Conservation (phyloP, 1,140 invertebrate species). For the Ceratina calcarata region DNA sequence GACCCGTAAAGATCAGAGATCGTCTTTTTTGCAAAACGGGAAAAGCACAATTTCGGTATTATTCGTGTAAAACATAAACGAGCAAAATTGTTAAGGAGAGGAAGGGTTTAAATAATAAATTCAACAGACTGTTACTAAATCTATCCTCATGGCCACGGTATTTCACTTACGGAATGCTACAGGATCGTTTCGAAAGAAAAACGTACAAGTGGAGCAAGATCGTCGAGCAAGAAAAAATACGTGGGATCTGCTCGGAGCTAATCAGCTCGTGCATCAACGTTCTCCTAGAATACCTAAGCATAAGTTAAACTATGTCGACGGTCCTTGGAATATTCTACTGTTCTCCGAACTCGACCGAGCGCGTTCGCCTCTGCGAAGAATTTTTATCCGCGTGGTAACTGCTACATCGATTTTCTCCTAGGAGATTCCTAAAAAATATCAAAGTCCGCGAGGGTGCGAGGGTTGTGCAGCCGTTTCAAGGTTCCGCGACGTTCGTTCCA, state of each 20-base stretch:
- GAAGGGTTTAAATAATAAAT: too few relatives aligned
- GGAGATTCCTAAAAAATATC: background rate
- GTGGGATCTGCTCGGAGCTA: background rate
- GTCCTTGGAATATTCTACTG: background rate
- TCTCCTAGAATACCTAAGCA: slow-evolving; percentile 15
- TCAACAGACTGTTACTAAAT: too few relatives aligned
- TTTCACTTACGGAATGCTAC: background rate
- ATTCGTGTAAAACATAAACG: too few relatives aligned
- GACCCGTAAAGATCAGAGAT: background rate
- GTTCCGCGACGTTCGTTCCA: slow-evolving; percentile 28
- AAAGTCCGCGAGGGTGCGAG: background rate
- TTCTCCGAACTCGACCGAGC: background rate
- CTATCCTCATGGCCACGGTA: too few relatives aligned
- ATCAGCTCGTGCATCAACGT: slow-evolving; percentile 7
- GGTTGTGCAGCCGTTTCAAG: slow-evolving; percentile 39
- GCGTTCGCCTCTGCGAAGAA: too few relatives aligned
- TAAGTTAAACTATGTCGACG: background rate
- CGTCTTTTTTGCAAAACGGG: too few relatives aligned
- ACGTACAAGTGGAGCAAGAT: background rate
- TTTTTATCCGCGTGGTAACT: background rate
- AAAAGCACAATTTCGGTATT: too few relatives aligned
- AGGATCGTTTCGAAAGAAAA: background rate
- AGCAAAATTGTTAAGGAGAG: too few relatives aligned
- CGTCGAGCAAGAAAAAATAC: background rate
- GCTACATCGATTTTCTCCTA: background rate